Evolutionary conservation across 1,140 invertebrate species (phyloP), one percentile per base, ranked within the genome.

Genomic region (Drosophila carrolli): DNA sequence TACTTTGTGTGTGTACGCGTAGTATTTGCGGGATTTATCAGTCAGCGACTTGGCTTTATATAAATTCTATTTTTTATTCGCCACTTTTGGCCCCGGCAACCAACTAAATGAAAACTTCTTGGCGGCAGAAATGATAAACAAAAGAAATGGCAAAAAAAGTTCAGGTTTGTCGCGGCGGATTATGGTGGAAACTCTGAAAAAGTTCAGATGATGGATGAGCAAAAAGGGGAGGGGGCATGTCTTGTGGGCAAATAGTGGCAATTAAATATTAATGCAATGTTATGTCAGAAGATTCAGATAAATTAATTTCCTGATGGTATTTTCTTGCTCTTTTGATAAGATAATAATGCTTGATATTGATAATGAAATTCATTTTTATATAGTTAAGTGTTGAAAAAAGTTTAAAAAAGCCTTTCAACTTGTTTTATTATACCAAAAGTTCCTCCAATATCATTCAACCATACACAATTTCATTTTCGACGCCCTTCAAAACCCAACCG

Each of bases 1-100:
- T 46, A 46, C 50, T 48, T 11, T 19, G 23, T 53, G 23, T 32
- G 35, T 10, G 61, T 66, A 23, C 19, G 40, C 27, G 19, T 60
- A 50, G 19, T 60, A 38, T 63, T 44, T 60, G 48, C 48, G 68
- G 68, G 51, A 71, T 50, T 72, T 72, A 72, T 72, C 68, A 72
- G 68, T 72, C 66, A 72, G 68, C 68, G 66, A 58, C 68, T 72
- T 71, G 68, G 66, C 53, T 72, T 71, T 72, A 58, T 72, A 72
- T 58, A 72, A 72, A 72, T 50, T 70, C 68, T 32, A 71, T 48
- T 66, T 67, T 71, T 71, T 71, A 58, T 71, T 55, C 48, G 67
- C 67, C 50, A 41, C 65, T 71, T 68, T 57, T 71, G 51, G 68
- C 51, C 66, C 44, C 32, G 66, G 66, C 66, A 71, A 71, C 65